Conservation (phyloP, 2,113 vertebrate species). For the Prunella himalayana region DNA sequence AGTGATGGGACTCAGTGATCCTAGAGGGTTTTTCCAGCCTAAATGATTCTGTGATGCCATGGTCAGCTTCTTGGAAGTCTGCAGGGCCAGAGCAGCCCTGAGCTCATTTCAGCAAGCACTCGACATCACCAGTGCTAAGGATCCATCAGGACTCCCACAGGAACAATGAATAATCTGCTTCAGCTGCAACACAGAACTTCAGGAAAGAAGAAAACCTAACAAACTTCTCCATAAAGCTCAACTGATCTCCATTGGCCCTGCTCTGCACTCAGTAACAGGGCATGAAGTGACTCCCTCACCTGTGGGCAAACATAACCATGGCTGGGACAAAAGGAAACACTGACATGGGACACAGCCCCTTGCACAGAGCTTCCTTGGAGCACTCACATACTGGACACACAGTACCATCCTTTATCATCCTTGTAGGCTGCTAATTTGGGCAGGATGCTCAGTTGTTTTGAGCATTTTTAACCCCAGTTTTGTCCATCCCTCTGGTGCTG, state of each 20-base stretch:
- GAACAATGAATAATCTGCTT: neutral
- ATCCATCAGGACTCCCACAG: neutral
- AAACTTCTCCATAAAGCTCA: no score
- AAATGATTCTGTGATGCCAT: neutral
- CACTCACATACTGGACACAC: neutral
- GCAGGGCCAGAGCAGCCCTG: neutral
- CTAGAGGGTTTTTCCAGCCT: neutral
- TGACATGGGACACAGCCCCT: neutral
- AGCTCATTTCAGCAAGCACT: neutral
- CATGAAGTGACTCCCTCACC: neutral
- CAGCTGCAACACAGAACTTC: neutral
- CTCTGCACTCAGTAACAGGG: neutral
- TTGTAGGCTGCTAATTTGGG: neutral
- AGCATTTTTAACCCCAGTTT: neutral
- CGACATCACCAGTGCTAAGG: neutral
- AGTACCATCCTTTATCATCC: no score
- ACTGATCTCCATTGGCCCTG: accelerated
- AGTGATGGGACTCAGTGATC: neutral
- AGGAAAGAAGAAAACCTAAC: neutral
- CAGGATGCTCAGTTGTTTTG: neutral
- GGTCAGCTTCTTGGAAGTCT: neutral
- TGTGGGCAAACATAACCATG: accelerated
- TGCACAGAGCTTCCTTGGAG: neutral
- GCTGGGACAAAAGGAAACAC: neutral
- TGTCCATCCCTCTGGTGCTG: neutral